Conservation (phyloP, 1,140 invertebrate genomes). For the Cherax destructor region DNA sequence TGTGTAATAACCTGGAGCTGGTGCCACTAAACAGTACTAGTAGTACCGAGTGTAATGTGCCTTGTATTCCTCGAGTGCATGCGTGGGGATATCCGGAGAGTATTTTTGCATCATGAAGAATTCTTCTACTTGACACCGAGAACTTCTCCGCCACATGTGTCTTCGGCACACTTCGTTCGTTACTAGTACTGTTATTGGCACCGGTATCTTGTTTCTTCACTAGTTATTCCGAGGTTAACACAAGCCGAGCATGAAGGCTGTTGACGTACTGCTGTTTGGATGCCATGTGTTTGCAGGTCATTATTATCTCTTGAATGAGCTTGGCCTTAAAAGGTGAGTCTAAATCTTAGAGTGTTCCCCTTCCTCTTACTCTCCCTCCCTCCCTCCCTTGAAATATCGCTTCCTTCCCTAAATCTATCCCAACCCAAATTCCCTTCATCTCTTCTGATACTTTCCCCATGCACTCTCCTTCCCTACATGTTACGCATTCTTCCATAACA, state of each 20-base stretch:
- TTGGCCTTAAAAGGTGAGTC: neutral
- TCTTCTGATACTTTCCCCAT: neutral
- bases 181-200: too few relatives aligned
- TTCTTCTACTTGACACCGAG: too few relatives aligned
- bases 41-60: too few relatives aligned
- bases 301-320: neutral
- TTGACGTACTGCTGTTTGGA: neutral
- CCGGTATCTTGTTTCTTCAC: neutral
- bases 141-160: too few relatives aligned
- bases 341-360: neutral
- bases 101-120: too few relatives aligned
- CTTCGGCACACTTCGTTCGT: too few relatives aligned
- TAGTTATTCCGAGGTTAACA: neutral
- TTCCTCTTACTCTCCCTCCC: neutral
- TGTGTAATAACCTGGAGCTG: neutral
- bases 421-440: too few relatives aligned
- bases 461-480: neutral
- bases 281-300: neutral
- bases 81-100: too few relatives aligned
- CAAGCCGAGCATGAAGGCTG: neutral
- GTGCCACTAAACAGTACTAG: too few relatives aligned
- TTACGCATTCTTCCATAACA: neutral
- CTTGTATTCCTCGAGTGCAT: too few relatives aligned
- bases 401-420: neutral
- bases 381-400: neutral